Evolutionary conservation across 1,140 invertebrate genomes (phyloP), one percentile per base, ranked within the genome.

Genomic region (Medauroidea extradentata): DNA sequence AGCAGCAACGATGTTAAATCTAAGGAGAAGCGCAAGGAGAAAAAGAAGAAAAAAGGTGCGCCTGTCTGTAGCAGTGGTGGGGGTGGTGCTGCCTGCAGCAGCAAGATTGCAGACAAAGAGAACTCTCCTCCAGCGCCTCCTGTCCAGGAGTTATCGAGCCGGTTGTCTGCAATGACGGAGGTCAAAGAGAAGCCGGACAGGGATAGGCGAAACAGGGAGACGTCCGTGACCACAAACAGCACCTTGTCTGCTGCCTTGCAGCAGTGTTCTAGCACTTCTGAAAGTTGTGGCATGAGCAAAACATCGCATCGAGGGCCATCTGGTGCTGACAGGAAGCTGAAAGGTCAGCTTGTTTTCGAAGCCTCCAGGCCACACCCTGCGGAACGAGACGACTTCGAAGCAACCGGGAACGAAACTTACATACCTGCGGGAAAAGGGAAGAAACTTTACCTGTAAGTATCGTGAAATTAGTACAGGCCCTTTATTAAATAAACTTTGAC

Each of bases 1-100:
- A 90, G 87, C 39, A 89, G 87, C 53, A 88, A 85, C 53, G 88
- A 91, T 65, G 83, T 79, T 1, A 85, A 87, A 63, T 75, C 81
- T 0, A 79, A 79, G 54, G 77, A 79, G 42, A 83, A 82, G 62
- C 81, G 81, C 52, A 89, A 88, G 68, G 88, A 91, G 60, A 91
- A 91, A 72, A 90, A 89, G 71, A 90, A 90, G 72, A 88, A 90
- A 65, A 88, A 90, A 64, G 39, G 11, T 34, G 19, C 16, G n/a
- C 11, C 38, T 18, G 27, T 19, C 18, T 16, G 11, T 18, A 16
- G 21, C 27, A 14, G 21, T 0, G 18, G 54, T 27, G 42, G 54
- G n/a, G 44, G 44, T n/a, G 44, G 44, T 13, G n/a, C n/a, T n/a
- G 42, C 25, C 11, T 21, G 46, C 19, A 18, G 53, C 34, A 55